phyloP scores from a whole-genome alignment of 2,797 vertebrate species.

The Philypnodon macrostomus region DNA sequence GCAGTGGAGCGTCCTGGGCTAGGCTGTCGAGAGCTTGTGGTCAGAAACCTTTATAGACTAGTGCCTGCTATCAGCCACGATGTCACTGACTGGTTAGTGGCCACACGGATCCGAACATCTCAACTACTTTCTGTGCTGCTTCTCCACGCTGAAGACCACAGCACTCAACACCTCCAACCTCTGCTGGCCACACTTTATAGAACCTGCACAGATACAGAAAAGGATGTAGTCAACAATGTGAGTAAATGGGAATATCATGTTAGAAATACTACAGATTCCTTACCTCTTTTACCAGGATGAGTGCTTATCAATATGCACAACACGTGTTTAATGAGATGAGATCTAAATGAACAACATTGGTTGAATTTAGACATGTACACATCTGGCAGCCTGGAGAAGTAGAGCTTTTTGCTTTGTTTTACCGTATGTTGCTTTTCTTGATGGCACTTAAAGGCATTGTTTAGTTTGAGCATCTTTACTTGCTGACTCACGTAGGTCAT shows the following conservation, averaged over 20 bases:
- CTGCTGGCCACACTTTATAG: slow-evolving; percentile 82
- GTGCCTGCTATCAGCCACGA: slow-evolving; percentile 86
- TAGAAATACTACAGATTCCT: too few relatives aligned
- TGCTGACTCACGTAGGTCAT: too few relatives aligned
- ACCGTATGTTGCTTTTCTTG: too few relatives aligned
- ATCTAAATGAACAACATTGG: too few relatives aligned
- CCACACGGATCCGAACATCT: slow-evolving; percentile 84
- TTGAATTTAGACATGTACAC: too few relatives aligned
- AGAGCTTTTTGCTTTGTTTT: too few relatives aligned
- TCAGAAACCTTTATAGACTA: slow-evolving; percentile 87
- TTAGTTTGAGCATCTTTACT: too few relatives aligned
- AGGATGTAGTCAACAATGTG: slow-evolving; percentile 81
- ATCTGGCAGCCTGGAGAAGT: too few relatives aligned
- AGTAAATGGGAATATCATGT: slow-evolving; percentile 48
- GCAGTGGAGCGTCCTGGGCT: slow-evolving; percentile 84
- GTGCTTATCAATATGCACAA: too few relatives aligned
- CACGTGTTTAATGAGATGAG: too few relatives aligned
- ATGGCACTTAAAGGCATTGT: too few relatives aligned
- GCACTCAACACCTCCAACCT: slow-evolving; percentile 87
- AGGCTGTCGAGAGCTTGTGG: slow-evolving; percentile 92
- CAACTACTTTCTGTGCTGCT: slow-evolving; percentile 84
- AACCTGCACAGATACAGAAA: slow-evolving; percentile 80
- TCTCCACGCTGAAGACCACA: slow-evolving; percentile 89
- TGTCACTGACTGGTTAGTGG: slow-evolving; percentile 86
- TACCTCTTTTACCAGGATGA: too few relatives aligned